A percentile compares a stretch with the other conserved stretches of the same genome.
These are phyloP conservation scores for Nudaria mundana DNA, from an alignment of 2,888 invertebrate species.

Conservation along the genomic window DNA sequence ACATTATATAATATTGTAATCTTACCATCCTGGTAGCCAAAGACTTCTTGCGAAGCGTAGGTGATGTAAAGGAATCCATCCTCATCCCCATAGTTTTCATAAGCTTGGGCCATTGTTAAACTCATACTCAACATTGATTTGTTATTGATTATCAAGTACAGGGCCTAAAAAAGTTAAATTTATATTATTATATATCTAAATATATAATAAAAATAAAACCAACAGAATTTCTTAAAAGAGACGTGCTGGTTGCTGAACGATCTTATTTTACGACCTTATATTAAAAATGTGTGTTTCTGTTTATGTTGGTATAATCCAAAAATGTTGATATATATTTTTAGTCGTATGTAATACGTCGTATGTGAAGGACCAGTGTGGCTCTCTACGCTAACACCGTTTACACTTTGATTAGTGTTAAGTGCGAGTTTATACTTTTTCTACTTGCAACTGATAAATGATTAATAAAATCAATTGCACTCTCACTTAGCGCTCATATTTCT, in stretches of 20 bases:
- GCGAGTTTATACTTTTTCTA: no score
- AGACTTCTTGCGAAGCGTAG: constrained; percentile 95
- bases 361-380: no score
- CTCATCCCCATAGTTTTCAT: constrained; percentile 87
- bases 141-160: constrained; percentile 92
- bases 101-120: constrained; percentile 90
- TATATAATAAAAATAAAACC: not conserved
- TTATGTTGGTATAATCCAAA: no score
- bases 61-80: constrained; percentile 95
- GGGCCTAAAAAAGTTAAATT: constrained; percentile 80
- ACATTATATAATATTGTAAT: not conserved
- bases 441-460: no score
- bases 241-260: no score
- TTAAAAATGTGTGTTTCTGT: not conserved
- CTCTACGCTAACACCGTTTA: no score
- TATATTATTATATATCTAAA: no score
- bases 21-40: constrained; percentile 83
- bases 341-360: no score
- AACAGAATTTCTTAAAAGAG: not conserved
- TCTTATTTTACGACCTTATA: not conserved
- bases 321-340: no score
- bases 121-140: constrained; percentile 91
- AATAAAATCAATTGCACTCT: no score
- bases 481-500: no score
- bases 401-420: no score